These are phyloP conservation scores for Thereva nobilitata DNA, from an alignment of 2,888 invertebrate genomes.

Conservation along the genomic window DNA sequence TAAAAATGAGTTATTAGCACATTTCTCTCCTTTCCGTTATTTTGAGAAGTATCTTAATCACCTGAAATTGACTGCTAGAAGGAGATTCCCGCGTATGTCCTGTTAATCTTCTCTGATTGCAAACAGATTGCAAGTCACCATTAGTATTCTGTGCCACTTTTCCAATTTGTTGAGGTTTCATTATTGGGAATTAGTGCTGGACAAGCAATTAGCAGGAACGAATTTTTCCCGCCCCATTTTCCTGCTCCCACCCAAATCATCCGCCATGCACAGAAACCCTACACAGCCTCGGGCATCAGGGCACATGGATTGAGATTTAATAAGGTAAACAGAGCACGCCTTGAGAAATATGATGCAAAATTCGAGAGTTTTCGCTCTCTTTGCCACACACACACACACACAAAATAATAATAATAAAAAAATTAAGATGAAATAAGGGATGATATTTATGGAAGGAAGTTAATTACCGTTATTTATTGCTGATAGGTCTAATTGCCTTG, in stretches of 20 bases:
- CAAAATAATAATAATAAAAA: no score
- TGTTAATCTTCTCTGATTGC: constrained; percentile 54
- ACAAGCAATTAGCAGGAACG: constrained; percentile 39
- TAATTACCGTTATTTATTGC: no score
- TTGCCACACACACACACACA: no score
- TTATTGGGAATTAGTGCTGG: constrained; percentile 40
- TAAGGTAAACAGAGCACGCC: constrained; percentile 26
- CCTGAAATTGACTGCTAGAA: no score
- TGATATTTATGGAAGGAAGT: no score
- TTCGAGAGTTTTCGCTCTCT: not conserved
- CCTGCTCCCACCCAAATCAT: no score
- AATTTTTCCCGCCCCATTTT: constrained; percentile 12
- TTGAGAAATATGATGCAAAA: constrained; percentile 22
- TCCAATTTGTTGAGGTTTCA: constrained; percentile 40
- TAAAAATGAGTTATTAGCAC: no score
- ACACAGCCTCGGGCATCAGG: not conserved
- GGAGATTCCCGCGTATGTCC: no score
- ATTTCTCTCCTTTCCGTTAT: no score
- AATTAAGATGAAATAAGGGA: no score
- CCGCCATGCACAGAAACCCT: not conserved
- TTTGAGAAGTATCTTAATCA: no score
- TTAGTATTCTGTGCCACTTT: constrained; percentile 37
- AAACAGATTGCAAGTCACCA: constrained; percentile 53
- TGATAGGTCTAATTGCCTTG: no score
- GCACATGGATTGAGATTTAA: constrained; percentile 7